Evolutionary conservation across 2,888 invertebrate species (phyloP), one percentile per base, ranked within the genome.

Genomic region (Habrosyne pyritoides): DNA sequence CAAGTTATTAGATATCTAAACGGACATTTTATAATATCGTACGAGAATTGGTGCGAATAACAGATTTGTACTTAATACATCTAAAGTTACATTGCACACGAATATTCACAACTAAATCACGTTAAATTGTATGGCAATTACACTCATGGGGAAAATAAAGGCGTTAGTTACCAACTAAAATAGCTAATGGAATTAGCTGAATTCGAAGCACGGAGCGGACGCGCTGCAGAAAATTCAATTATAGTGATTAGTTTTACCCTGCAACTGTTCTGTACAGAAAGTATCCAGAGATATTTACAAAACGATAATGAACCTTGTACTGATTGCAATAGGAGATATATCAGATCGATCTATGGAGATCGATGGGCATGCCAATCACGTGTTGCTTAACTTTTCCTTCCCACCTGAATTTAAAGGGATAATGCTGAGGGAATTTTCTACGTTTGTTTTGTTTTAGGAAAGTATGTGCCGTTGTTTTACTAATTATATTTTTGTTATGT

Each of bases 181-280:
- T 64, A 69, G 71, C 66, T 79, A 83, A 88, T 79, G 79, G 73
- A 84, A 87, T 88, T 85, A 87, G 75, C 72, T 79, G 79, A 85
- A 89, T 87, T 87, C 86, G 69, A 80, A 72, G 79, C 87, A 87
- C 86, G 86, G 62, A 77, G 71, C 73, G 77, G 77, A 79, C 77
- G 74, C 81, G 83, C 81, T 73, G 80, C 82, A 83, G 83, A 81
- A 84, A 88, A 89, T 89, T 83, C 86, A 87, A 89, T 89, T 86
- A 84, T 71, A 77, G 80, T 85, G 84, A 89, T 89, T 89, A 89
- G 85, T 86, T 85, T 83, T 81, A 78, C 82, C 86, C 79, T 82
- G 85, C 83, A 83, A 84, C 77, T 75, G 77, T 80, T 78, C 78
- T 77, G 77, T 77, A 75, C 71, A 75, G 66, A 79, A 84, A 80